Evolutionary conservation across 2,797 vertebrate species (phyloP).

Genomic region (Micropoecilia bifurca): DNA sequence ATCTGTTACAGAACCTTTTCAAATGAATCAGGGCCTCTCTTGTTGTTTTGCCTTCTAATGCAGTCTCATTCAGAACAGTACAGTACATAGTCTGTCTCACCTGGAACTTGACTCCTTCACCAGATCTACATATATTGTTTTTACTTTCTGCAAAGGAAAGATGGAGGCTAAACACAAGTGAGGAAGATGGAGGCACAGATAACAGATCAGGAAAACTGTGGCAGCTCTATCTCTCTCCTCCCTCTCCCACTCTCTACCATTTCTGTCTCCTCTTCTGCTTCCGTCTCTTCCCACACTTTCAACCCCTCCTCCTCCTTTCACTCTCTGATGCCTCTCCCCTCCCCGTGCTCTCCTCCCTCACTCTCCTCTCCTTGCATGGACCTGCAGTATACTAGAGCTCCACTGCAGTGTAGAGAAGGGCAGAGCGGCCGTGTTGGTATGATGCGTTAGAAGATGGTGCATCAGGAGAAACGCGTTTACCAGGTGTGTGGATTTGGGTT

Average conservation of each 20-base stretch:
- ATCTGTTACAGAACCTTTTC: not conserved
- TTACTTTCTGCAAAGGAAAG: conserved; percentile 1
- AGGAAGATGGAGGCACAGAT: conserved; percentile 68
- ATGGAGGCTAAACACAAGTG: conserved; percentile 6
- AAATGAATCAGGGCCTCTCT: conserved; percentile 4
- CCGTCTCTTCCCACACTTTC: conserved; percentile 47
- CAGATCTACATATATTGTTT: not conserved
- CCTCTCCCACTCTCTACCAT: conserved; percentile 31
- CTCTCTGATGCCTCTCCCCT: conserved; percentile 8
- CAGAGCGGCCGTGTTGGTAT: conserved; percentile 69
- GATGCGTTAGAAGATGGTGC: conserved; percentile 84
- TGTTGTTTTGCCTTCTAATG: conserved; percentile 30
- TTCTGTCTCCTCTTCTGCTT: conserved; percentile 39
- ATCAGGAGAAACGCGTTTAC: conserved; percentile 85
- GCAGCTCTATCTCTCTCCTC: conserved; percentile 44
- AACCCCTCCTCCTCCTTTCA: conserved; percentile 28
- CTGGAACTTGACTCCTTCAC: conserved; percentile 9
- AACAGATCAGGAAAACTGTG: conserved; percentile 44
- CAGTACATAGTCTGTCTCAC: conserved; percentile 21
- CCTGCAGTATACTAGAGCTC: conserved; percentile 77
- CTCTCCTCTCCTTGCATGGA: conserved; percentile 63
- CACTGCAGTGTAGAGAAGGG: conserved; percentile 82
- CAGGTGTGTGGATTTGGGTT: conserved; percentile 77
- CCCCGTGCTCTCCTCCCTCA: conserved; percentile 18
- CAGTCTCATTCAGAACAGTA: conserved; percentile 35